These are phyloP conservation scores for Boulengeromyrus knoepffleri DNA, from an alignment of 2,113 vertebrate genomes.

Conservation along the genomic window DNA sequence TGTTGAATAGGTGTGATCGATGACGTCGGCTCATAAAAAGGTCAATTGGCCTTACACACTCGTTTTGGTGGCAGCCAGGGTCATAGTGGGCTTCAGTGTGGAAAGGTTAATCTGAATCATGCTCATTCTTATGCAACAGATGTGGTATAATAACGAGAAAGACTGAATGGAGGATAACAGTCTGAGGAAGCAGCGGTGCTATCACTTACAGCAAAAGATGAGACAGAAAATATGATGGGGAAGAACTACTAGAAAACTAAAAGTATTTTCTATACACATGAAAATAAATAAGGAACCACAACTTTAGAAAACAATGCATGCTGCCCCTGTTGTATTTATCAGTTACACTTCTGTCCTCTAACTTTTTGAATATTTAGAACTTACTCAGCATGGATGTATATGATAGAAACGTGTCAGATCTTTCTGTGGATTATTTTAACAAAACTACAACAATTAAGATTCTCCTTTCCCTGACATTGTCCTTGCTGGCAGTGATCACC, in stretches of 20 bases:
- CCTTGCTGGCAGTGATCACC: conserved; percentile 78
- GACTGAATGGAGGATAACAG: neutral
- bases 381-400: conserved; percentile 76
- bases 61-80: neutral
- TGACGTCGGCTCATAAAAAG: conserved; percentile 17
- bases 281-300: neutral
- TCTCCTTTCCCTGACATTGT: conserved; percentile 80
- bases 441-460: conserved; percentile 72
- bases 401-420: conserved; percentile 72
- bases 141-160: neutral
- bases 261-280: neutral
- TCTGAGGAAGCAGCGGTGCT: neutral
- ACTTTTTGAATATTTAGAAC: neutral
- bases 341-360: neutral
- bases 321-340: neutral
- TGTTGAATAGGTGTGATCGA: conserved; percentile 18
- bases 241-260: neutral
- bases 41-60: neutral
- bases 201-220: neutral
- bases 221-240: neutral
- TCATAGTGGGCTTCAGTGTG: neutral
- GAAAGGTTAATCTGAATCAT: neutral
- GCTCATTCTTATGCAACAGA: neutral
- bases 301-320: neutral
- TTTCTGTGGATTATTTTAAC: conserved; percentile 59